Evolutionary conservation across 2,113 vertebrate species (phyloP), one percentile per base, ranked within the genome.

Genomic region (Zosterops hypoxanthus): DNA sequence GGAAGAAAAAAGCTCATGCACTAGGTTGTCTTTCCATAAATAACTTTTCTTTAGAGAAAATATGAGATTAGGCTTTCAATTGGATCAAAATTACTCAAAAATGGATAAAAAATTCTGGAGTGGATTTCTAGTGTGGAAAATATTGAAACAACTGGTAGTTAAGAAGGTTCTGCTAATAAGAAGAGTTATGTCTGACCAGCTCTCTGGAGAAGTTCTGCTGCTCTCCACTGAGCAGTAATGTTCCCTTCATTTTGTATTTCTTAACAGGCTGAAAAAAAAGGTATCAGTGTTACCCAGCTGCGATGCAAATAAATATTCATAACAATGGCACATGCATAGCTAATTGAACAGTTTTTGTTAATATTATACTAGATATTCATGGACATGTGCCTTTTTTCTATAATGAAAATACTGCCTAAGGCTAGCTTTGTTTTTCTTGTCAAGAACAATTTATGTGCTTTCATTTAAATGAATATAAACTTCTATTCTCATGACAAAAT

Each of bases 341-440:
- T 98, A 98, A 98, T 98, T 98, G 98, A 98, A 97, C 96, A 94
- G 94, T 92, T 98, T 98, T 98, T 98, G 98, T 98, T 98, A 98
- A 98, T 98, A 98, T 98, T 98, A 98, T 96, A 98, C 98, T 97
- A 98, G 98, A 97, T 98, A 98, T 98, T 98, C 98, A 98, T 93
- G 96, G 98, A 97, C 98, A 98, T 97, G 98, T 98, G 97, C 98
- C 97, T 98, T 98, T 98, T 98, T 98, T 97, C 97, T 98, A 98
- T 98, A 98, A 98, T 97, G 98, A 98, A 98, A 98, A 98, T 98
- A 98, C 94, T 92, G 98, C 98, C 98, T 98, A 94, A 95, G 98
- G 98, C 98, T 96, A 98, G 86, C 97, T 98, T 98, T 98, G 98
- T 98, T 98, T 98, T 98, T 97, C 98, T 98, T 98, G 97, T 98